A percentile compares a stretch with the other conserved stretches of the same genome.
phyloP scores from a whole-genome alignment of 2,888 invertebrate species.

The Notodonta ziczac region DNA sequence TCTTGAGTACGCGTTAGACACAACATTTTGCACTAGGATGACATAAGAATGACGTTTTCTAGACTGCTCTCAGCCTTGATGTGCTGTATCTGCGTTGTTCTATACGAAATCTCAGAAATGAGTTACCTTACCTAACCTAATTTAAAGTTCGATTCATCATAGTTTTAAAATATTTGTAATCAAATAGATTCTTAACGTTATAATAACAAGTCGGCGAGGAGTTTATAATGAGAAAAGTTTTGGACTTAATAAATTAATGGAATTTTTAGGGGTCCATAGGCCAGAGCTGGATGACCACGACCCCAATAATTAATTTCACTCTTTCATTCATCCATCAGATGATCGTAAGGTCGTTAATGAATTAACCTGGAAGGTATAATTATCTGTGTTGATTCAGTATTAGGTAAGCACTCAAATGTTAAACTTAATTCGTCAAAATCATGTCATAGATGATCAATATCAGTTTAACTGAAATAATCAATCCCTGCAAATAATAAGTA shows the following conservation, averaged over 20 bases:
- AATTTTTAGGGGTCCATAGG: constrained; percentile 47
- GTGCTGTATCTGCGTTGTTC: no score
- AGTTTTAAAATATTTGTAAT: constrained; percentile 13
- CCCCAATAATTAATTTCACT: constrained; percentile 36
- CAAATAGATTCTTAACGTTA: constrained; percentile 42
- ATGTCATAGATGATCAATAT: no score
- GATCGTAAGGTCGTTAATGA: constrained; percentile 9
- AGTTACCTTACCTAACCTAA: no score
- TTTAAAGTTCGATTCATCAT: constrained; percentile 7
- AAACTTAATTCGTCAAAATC: no score
- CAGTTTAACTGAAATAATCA: no score
- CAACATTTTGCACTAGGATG: no score
- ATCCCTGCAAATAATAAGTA: no score
- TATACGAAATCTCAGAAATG: background rate
- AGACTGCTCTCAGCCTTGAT: no score
- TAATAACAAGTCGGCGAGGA: constrained; percentile 44
- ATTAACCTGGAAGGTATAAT: constrained; percentile 7
- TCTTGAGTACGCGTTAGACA: no score
- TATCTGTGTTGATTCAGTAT: no score
- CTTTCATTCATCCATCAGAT: constrained; percentile 15
- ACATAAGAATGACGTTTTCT: no score
- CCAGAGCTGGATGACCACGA: constrained; percentile 34
- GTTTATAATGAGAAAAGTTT: constrained; percentile 62
- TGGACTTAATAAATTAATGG: constrained; percentile 54
- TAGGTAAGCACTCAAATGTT: no score